Base-by-base conservation (phyloP, 1,140 invertebrate genomes). In the Neotoxoptera formosana region DNA sequence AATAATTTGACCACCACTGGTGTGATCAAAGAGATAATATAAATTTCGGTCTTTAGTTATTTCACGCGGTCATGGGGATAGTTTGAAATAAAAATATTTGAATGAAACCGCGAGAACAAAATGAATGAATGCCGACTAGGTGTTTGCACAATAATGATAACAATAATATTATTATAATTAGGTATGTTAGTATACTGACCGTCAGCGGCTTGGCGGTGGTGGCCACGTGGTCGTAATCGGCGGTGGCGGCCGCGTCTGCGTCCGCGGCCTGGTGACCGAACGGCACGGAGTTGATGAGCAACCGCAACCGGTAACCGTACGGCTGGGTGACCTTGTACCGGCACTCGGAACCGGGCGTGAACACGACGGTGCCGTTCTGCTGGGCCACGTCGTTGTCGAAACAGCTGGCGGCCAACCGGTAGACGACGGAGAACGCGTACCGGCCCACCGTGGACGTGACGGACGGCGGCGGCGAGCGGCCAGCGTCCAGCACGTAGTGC, bases 291-390 rank as follows among this genome's bases (percentile, higher is more conserved):
- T 36, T 48, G 17, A 94, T 93, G 48, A 76, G 86, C 76, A 94
- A 23, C 8, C 93, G 90, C 7, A 97, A 96, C 60, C 96, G 94
- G 94, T 96, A 96, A 7, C 97, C 97, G 94, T 96, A 97, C 1
- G 97, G 96, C 90, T 97, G 94, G 93, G 96, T 96, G 87, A 97
- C 96, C 94, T 95, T 95, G 95, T 96, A 97, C 34, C 96, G 96
- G 94, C 97, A 97, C 87, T 96, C 95, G 14, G 97, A 94, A 67
- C 96, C 96, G 7, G 95, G 94, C 0, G 95, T 95, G 92, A 97
- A 95, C 94, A 96, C 96, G 95, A 96, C 96, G 93, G 96, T 96
- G 94, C 96, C 96, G 95, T 96, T 96, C 93, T 95, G 95, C n/a
- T 95, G 95, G 84, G 96, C 95, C 92, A 96, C 95, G 9, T 96